These are phyloP conservation scores for Artibeus lituratus DNA, from an alignment of 2,797 vertebrate genomes.

Conservation along the genomic window DNA sequence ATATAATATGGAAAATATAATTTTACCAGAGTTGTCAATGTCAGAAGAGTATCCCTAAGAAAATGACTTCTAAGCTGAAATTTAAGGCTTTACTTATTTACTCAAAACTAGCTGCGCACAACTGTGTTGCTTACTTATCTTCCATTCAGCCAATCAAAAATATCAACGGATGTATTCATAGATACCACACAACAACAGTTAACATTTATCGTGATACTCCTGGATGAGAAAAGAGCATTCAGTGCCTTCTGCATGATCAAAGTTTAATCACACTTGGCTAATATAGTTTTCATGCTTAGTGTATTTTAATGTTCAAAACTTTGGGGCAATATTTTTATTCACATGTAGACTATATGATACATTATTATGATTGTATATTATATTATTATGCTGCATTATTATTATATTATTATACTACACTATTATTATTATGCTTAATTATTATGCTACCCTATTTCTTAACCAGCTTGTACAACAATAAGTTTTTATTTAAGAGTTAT, in stretches of 20 bases:
- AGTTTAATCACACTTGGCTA: background rate
- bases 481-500: background rate
- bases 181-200: background rate
- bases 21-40: background rate
- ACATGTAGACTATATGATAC: background rate
- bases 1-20: background rate
- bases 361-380: too few species aligned
- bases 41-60: background rate
- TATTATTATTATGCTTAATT: background rate
- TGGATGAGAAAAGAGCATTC: background rate
- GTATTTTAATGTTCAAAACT: background rate
- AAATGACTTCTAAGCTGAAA: conserved; percentile 12
- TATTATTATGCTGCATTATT: background rate
- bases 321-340: background rate
- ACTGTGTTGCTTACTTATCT: background rate
- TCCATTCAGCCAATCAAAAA: background rate
- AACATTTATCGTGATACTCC: background rate
- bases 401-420: background rate
- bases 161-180: background rate
- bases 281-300: background rate
- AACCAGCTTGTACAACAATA: background rate
- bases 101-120: background rate
- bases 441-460: background rate
- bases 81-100: background rate
- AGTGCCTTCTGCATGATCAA: background rate